These are phyloP conservation scores for Phania funesta DNA, from an alignment of 2,888 invertebrate species.

Conservation along the genomic window DNA sequence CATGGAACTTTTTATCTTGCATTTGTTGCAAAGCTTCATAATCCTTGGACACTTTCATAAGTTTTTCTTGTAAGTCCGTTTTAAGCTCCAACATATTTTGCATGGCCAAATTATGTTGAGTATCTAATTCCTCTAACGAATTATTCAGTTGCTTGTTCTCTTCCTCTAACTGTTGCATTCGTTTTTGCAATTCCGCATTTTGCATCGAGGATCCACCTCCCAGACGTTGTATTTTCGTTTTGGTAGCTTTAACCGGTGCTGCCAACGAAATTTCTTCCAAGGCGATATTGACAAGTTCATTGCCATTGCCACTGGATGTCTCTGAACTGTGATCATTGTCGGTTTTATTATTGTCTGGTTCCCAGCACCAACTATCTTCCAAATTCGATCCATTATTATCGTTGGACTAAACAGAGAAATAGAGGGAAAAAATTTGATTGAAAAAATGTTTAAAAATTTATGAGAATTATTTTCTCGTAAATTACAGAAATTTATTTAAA, in stretches of 20 bases:
- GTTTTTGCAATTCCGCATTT: constrained; percentile 77
- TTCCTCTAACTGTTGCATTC: constrained; percentile 80
- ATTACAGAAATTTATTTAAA: constrained; percentile 38
- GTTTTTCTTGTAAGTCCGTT: constrained; percentile 82
- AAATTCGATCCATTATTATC: constrained; percentile 72
- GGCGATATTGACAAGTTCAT: constrained; percentile 73
- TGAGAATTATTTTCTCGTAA: constrained; percentile 61
- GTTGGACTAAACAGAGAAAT: constrained; percentile 68
- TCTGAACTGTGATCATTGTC: constrained; percentile 72
- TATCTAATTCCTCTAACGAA: constrained; percentile 87
- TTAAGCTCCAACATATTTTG: constrained; percentile 82
- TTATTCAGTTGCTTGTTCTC: constrained; percentile 81
- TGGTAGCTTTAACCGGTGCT: constrained; percentile 69
- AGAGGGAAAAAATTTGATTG: neutral
- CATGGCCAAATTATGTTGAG: constrained; percentile 87
- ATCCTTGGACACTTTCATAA: constrained; percentile 81
- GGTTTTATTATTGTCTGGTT: constrained; percentile 76
- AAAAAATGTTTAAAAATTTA: constrained; percentile 11
- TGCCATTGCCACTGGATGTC: constrained; percentile 70
- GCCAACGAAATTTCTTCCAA: constrained; percentile 71
- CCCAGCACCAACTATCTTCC: constrained; percentile 81
- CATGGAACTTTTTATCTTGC: constrained; percentile 72
- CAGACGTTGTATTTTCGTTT: constrained; percentile 79
- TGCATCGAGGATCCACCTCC: constrained; percentile 32
- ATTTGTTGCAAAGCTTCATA: constrained; percentile 71